Conservation (phyloP, 2,113 vertebrate genomes). For the Carassius auratus region DNA sequence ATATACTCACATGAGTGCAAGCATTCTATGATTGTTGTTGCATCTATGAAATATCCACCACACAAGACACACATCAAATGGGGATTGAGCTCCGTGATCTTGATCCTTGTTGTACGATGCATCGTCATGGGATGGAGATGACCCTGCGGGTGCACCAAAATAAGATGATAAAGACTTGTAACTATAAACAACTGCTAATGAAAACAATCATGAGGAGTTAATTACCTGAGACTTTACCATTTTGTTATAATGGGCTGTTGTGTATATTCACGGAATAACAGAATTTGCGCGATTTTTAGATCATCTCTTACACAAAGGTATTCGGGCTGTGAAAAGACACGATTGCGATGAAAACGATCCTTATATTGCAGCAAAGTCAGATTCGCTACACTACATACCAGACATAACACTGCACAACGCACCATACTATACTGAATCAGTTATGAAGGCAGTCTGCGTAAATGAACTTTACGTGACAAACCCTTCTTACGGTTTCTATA, state of each 20-base stretch:
- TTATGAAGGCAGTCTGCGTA: not conserved
- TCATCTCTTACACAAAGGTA: not conserved
- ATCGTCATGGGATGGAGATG: conserved; percentile 76
- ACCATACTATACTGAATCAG: not conserved
- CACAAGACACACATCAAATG: conserved; percentile 98
- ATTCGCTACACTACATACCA: not conserved
- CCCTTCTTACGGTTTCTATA: conserved; percentile 82
- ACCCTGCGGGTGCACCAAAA: conserved; percentile 44
- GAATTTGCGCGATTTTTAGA: not conserved
- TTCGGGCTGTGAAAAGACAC: not conserved
- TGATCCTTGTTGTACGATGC: conserved; percentile 99
- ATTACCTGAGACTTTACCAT: not conserved
- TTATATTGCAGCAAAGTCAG: not conserved
- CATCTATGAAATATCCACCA: conserved; percentile 98
- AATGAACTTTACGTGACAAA: conserved; percentile 46
- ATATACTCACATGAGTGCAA: conserved; percentile 94
- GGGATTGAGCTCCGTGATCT: conserved; percentile 98
- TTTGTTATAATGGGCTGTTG: not conserved
- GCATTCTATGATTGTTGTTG: conserved; percentile 98
- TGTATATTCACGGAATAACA: not conserved
- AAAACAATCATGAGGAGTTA: not conserved
- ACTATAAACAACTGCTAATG: conserved; percentile 41
- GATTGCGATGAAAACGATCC: not conserved
- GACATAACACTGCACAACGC: not conserved
- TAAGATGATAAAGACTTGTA: not conserved